phyloP scores from a whole-genome alignment of 2,797 vertebrate genomes.

The Sebastes aleutianus region DNA sequence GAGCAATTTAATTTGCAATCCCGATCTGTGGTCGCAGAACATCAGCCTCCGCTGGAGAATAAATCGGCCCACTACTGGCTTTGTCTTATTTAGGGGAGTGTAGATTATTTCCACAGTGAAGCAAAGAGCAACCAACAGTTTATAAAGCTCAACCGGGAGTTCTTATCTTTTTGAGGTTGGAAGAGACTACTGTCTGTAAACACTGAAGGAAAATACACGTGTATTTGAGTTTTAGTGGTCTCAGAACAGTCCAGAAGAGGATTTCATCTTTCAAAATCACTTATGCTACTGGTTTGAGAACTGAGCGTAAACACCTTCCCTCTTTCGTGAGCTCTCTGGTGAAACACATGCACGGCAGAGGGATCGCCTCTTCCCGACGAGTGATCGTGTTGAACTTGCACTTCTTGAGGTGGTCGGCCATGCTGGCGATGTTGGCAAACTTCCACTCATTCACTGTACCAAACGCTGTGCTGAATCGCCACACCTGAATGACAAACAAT shows the following conservation, averaged over 20 bases:
- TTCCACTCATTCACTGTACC: constrained; percentile 98
- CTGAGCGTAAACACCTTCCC: constrained; percentile 93
- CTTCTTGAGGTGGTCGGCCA: constrained; percentile 98
- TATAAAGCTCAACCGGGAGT: neutral
- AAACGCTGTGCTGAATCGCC: constrained; percentile 98
- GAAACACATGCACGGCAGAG: constrained; percentile 98
- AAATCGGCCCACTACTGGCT: neutral
- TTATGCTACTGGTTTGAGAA: constrained; percentile 96
- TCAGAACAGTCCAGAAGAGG: constrained; percentile 21
- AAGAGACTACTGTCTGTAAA: constrained; percentile 64
- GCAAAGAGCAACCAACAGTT: constrained; percentile 10
- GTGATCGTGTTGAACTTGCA: constrained; percentile 93
- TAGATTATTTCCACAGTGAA: neutral
- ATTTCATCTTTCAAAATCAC: constrained; percentile 1
- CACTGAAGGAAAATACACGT: constrained; percentile 32
- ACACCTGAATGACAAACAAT: constrained; percentile 82
- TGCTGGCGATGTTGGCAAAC: constrained; percentile 97
- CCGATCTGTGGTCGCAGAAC: constrained; percentile 14
- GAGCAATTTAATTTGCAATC: constrained; percentile 26
- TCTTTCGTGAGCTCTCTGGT: constrained; percentile 97
- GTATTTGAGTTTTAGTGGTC: constrained; percentile 41
- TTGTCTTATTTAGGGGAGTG: constrained; percentile 6
- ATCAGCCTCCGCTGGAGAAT: neutral
- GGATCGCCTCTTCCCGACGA: constrained; percentile 92
- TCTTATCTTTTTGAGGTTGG: constrained; percentile 18